Evolutionary conservation across 1,140 invertebrate species (phyloP), one percentile per base, ranked within the genome.

Genomic region (Brachystomella parvula): DNA sequence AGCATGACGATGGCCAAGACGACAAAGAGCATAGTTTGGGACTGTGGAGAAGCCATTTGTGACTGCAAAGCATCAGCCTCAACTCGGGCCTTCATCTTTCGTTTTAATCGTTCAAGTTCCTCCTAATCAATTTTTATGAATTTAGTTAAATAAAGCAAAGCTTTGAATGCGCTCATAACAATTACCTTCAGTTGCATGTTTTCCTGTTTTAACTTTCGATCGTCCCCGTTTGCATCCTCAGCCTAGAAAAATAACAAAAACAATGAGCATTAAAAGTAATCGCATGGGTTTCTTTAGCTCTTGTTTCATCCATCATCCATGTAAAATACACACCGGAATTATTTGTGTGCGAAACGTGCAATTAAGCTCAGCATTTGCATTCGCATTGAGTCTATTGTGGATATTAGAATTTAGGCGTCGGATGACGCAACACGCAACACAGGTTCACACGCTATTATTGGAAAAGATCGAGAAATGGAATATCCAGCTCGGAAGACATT

Each of bases 21-120:
- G 30, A 81, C 68, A 63, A 77, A 77, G 30, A 78, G 74, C 71
- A 79, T 77, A 26, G 78, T 76, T 47, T 78, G 73, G 47, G 77
- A 70, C 57, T 70, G 67, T 47, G 68, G 67, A 65, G 64, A 61
- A 19, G 70, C 59, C 39, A 28, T 71, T 64, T 57, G 58, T 61
- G 56, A 72, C 67, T 66, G 69, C 60, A 61, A 31, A 66, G 68
- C 69, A 59, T 69, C 65, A 63, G 71, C 69, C 29, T 26, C 6
- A 6, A 29, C 28, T 33, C 61, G 59, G 29, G 29, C 33, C 47
- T 71, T 70, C 56, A 63, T n/a, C 47, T 61, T 63, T 53, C 66
- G 67, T 47, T 66, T 71, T 49, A 75, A 62, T 61, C 68, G 60
- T 19, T 75, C 64, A 29, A 76, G 32, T 64, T 76, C 75, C 39